These are phyloP conservation scores for Cricetomys ansorgei DNA, from an alignment of 2,113 vertebrate genomes.

Conservation along the genomic window DNA sequence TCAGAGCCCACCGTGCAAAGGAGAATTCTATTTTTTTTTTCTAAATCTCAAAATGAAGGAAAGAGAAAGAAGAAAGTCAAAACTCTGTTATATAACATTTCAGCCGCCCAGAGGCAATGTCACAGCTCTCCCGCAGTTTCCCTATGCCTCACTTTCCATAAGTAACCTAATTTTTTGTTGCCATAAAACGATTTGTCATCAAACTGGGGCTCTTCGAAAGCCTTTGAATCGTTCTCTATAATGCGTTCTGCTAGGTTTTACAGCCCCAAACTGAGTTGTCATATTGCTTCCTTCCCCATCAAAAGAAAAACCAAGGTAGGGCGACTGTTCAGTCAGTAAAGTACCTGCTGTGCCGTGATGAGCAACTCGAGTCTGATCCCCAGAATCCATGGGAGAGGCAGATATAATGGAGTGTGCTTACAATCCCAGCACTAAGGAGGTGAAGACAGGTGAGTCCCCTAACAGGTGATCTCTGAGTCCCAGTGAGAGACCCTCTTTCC, in stretches of 20 bases:
- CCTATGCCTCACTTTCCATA: background rate
- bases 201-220: background rate
- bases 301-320: background rate
- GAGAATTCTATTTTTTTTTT: constrained; percentile 30
- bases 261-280: background rate
- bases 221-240: background rate
- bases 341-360: background rate
- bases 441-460: background rate
- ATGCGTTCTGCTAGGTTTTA: background rate
- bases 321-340: background rate
- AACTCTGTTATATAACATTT: background rate
- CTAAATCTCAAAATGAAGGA: background rate
- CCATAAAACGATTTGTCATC: background rate
- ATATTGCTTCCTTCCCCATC: background rate
- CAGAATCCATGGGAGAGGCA: background rate
- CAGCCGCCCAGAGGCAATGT: background rate
- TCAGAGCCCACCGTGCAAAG: background rate
- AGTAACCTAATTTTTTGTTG: background rate
- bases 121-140: background rate
- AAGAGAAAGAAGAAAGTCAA: background rate
- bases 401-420: background rate
- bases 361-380: background rate
- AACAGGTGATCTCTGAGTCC: background rate
- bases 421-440: background rate
- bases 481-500: background rate